Base-by-base conservation (phyloP, 2,113 vertebrate species). In the Sarotherodon lohbergeri region DNA sequence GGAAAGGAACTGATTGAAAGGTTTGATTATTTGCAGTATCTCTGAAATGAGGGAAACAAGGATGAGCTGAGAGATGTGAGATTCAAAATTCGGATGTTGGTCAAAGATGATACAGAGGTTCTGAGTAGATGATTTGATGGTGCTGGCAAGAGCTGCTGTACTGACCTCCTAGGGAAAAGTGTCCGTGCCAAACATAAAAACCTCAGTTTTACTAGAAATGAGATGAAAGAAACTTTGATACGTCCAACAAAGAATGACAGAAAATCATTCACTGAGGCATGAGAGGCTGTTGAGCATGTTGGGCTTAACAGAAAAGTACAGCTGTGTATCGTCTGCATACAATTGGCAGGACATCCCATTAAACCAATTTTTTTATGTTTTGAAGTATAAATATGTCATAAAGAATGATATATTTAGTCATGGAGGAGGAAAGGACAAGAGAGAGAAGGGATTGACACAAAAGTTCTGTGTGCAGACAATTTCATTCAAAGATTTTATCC, bases 201-300 rank as follows among this genome's bases (percentile, higher is more conserved):
- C 5, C 32, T 66, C 61, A 66, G 32, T 66, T 66, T 66, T 66
- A n/a, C 32, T 66, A 66, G 36, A 36, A 63, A 63, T 4, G 17
- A 36, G 17, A 36, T 36, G 59, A 32, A 61, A 14, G 0, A 34
- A 4, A 63, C 32, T 36, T 63, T 19, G 9, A 63, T 36, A 0
- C 0, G 3, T 63, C 5, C 19, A 63, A 36, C 4, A 36, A 63
- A 63, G 32, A 34, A 11, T 34, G 29, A 29, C 29, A 63, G 16
- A 0, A 7, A 63, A 0, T 17, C 14, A 17, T 17, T 61, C 3
- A 61, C 14, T 32, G 57, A 61, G 29, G 5, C 29, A 19, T 0
- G 14, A 34, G 29, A 34, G 32, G 59, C 32, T 3, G 32, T 0
- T 63, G 61, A 36, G 17, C 2, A 36, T 36, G 17, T 63, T 0